Percentiles rank a stretch among this genome's conserved stretches.
phyloP scores from a whole-genome alignment of 2,888 invertebrate genomes.

The Lepidochitona cinerea region DNA sequence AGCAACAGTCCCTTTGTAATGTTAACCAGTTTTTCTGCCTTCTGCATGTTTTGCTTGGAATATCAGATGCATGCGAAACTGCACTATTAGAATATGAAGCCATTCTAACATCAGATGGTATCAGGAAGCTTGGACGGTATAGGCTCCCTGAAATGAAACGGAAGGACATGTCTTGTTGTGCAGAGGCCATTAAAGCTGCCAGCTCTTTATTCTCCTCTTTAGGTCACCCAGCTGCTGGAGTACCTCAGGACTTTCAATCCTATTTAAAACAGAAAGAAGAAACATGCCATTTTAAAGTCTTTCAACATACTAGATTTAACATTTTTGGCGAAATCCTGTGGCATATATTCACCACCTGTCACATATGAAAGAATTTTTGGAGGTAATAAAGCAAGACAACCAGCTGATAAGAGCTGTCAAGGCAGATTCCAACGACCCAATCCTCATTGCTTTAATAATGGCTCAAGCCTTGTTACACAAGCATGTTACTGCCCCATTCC shows the following conservation, averaged over 20 bases:
- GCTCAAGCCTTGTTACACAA: background rate
- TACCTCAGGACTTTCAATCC: background rate
- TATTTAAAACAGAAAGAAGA: background rate
- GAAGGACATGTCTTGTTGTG: background rate
- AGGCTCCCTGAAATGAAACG: background rate
- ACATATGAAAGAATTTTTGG: background rate
- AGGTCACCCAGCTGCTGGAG: background rate
- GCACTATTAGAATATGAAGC: background rate
- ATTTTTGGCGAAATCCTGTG: background rate
- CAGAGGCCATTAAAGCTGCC: background rate
- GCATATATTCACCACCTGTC: background rate
- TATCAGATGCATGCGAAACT: background rate
- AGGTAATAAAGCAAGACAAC: background rate
- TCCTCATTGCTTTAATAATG: background rate
- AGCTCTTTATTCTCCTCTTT: background rate
- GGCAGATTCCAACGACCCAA: background rate
- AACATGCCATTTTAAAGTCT: background rate
- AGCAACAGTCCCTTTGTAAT: background rate
- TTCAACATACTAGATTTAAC: background rate
- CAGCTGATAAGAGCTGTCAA: background rate
- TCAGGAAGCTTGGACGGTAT: background rate
- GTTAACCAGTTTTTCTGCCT: no score
- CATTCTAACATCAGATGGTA: background rate
- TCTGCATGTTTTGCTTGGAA: background rate
- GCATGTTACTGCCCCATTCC: background rate